Percentiles rank a stretch among this genome's conserved stretches.
Conservation (phyloP, 2,888 invertebrate genomes). For the Nemotelus nigrinus region DNA sequence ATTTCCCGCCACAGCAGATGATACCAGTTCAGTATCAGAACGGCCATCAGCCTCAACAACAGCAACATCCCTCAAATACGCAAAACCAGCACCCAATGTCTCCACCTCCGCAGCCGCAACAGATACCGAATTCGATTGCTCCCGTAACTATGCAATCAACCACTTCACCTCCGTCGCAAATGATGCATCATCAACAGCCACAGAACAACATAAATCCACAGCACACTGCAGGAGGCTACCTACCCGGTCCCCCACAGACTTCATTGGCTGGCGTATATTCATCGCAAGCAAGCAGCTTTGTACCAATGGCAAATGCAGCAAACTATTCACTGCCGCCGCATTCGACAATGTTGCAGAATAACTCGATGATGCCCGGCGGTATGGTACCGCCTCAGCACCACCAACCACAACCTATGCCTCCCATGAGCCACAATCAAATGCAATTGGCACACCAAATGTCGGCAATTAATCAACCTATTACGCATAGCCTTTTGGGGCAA, state of each 20-base stretch:
- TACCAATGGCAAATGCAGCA: slow-evolving; percentile 12
- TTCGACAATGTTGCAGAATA: slow-evolving; percentile 27
- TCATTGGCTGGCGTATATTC: slow-evolving; percentile 41
- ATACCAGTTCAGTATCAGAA: slow-evolving; percentile 61
- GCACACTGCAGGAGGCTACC: slow-evolving; percentile 17
- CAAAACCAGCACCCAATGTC: slow-evolving; percentile 42
- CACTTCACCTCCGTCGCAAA: slow-evolving; percentile 48
- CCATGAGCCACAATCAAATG: slow-evolving; percentile 48
- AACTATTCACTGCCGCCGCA: slow-evolving; percentile 27
- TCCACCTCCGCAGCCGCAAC: slow-evolving; percentile 30
- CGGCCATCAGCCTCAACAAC: slow-evolving; percentile 55
- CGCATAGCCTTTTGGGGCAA: slow-evolving; percentile 60
- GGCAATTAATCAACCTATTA: slow-evolving; percentile 56
- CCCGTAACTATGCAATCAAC: slow-evolving; percentile 46
- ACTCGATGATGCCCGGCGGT: slow-evolving; percentile 19
- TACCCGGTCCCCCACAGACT: slow-evolving; percentile 50
- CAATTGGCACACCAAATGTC: slow-evolving; percentile 47
- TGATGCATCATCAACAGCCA: slow-evolving; percentile 44
- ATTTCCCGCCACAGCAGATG: slow-evolving; percentile 47
- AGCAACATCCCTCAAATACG: slow-evolving; percentile 47
- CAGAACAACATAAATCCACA: slow-evolving; percentile 37
- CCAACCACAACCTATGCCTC: slow-evolving; percentile 39
- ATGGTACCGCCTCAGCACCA: slow-evolving; percentile 30
- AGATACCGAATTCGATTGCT: slow-evolving; percentile 52
- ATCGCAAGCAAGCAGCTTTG: slow-evolving; percentile 25